Evolutionary conservation across 2,888 invertebrate genomes (phyloP).

Genomic region (Brachyopa scutellaris): DNA sequence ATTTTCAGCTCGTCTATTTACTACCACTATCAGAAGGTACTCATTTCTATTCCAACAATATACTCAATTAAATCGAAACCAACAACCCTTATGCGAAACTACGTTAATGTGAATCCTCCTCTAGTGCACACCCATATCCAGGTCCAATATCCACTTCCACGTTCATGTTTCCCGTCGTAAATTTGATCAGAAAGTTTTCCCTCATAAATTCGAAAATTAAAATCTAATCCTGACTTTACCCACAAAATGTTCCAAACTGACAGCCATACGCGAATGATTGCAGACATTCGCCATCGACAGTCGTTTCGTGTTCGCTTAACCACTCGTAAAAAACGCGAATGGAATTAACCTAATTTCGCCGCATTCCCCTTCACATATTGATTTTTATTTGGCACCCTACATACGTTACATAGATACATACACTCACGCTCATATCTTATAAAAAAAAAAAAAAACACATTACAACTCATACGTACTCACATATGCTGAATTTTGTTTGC

Average conservation of each 20-base stretch:
- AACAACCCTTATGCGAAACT: no score
- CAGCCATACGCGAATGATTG: no score
- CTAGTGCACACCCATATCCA: no score
- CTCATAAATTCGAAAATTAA: background rate
- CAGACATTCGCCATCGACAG: background rate
- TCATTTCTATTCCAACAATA: no score
- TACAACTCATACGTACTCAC: background rate
- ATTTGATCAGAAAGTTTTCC: slow-evolving; percentile 1
- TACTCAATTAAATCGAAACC: no score
- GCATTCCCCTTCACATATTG: slow-evolving; percentile 19
- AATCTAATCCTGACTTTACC: background rate
- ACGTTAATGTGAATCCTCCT: no score
- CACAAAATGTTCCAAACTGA: no score
- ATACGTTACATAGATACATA: background rate
- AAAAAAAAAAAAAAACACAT: background rate
- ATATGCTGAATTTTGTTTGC: background rate
- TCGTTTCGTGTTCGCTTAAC: slow-evolving; percentile 2
- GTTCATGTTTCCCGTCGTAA: background rate
- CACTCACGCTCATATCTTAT: background rate
- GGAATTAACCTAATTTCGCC: slow-evolving; percentile 49
- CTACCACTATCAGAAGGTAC: no score
- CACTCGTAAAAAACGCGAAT: background rate
- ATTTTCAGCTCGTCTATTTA: no score
- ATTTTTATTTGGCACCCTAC: slow-evolving; percentile 28
- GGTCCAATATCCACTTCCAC: no score